Conservation (phyloP, 2,797 vertebrate genomes). For the Takifugu rubripes region DNA sequence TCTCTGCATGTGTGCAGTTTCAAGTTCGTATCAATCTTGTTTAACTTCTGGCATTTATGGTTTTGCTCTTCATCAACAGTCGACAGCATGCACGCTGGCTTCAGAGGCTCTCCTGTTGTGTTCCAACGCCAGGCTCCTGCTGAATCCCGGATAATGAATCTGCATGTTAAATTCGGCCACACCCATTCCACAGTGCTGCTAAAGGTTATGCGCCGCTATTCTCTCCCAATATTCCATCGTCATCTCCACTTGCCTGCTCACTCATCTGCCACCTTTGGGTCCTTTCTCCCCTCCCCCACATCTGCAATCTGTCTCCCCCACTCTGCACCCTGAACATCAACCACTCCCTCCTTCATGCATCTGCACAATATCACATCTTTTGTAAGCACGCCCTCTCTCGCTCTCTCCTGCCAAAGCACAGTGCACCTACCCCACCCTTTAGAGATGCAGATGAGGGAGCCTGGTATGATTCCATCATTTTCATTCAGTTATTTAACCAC, state of each 20-base stretch:
- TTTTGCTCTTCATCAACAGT: too few relatives aligned
- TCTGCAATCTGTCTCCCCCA: constrained; percentile 55
- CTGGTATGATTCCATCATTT: constrained; percentile 18
- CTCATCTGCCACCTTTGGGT: constrained; percentile 36
- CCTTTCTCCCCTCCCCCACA: constrained; percentile 35
- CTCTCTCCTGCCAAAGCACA: too few relatives aligned
- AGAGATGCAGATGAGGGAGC: constrained; percentile 30
- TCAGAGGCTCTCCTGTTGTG: too few relatives aligned
- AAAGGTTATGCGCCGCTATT: constrained; percentile 53
- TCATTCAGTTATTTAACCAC: constrained; percentile 53
- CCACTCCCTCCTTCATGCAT: constrained; percentile 57
- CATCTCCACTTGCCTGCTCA: constrained; percentile 33
- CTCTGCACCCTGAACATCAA: constrained; percentile 51
- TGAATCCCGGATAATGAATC: constrained; percentile 3
- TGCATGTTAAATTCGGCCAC: constrained; percentile 28
- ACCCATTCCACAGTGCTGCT: constrained; percentile 51
- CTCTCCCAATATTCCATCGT: constrained; percentile 22
- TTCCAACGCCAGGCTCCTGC: too few relatives aligned
- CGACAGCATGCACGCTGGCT: too few relatives aligned
- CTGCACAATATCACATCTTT: constrained; percentile 8
- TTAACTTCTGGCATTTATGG: too few relatives aligned
- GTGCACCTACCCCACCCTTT: constrained; percentile 32
- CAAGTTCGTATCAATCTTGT: too few relatives aligned
- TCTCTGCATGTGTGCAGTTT: too few relatives aligned
- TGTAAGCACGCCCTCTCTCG: neutral